Evolutionary conservation across 2,797 vertebrate genomes (phyloP).

Genomic region (Trachops cirrhosus): DNA sequence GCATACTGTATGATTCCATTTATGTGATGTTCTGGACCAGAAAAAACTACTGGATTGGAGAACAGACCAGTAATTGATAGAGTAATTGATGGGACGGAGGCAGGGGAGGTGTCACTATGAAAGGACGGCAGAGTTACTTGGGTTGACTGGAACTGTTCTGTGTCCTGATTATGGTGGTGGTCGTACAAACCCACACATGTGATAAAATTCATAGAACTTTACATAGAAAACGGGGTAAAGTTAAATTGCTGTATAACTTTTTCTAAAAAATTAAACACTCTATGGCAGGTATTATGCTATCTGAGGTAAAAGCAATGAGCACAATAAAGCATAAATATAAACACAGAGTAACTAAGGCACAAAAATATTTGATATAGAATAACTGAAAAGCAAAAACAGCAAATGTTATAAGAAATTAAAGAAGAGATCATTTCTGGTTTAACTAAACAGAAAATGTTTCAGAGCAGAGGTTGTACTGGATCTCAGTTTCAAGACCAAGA

Average conservation of each 20-base stretch:
- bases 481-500: not conserved
- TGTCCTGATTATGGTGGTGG: not conserved
- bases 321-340: not conserved
- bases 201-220: not conserved
- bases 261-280: not conserved
- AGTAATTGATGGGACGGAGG: not conserved
- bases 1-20: not conserved
- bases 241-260: not conserved
- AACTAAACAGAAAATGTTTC: not conserved
- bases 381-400: not conserved
- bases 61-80: not conserved
- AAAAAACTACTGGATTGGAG: not conserved
- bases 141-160: not conserved
- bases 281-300: not conserved
- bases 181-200: not conserved
- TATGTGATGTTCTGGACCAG: not conserved
- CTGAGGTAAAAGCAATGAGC: not conserved
- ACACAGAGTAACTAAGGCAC: not conserved
- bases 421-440: not conserved
- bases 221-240: not conserved
- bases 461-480: not conserved
- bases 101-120: not conserved
- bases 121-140: not conserved
- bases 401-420: not conserved
- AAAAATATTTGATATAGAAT: not conserved